Evolutionary conservation across 2,113 vertebrate species (phyloP).

Genomic region (Callionymus lyra): DNA sequence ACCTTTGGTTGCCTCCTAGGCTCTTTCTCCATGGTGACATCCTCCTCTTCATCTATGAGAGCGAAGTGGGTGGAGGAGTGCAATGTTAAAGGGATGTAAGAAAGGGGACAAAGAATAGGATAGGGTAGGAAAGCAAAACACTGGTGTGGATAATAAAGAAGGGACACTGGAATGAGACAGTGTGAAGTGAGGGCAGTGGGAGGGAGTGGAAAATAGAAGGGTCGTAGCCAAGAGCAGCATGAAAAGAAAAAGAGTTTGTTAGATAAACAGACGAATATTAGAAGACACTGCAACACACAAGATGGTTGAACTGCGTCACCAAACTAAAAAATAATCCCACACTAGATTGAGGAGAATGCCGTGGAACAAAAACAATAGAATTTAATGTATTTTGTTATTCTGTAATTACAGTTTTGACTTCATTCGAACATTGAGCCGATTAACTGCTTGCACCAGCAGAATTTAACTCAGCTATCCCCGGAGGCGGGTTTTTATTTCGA

Average conservation of each 20-base stretch:
- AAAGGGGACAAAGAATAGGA: neutral
- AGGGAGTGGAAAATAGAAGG: slow-evolving; percentile 9
- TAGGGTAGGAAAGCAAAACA: slow-evolving; percentile 1
- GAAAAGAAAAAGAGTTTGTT: slow-evolving; percentile 37
- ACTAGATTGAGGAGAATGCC: too few relatives aligned
- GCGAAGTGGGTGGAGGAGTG: slow-evolving; percentile 8
- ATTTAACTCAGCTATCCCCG: too few relatives aligned
- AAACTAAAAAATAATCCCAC: too few relatives aligned
- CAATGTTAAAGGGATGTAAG: neutral
- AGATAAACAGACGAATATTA: slow-evolving; percentile 47
- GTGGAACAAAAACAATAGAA: too few relatives aligned
- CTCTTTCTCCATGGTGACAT: slow-evolving; percentile 40
- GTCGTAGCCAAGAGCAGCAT: slow-evolving; percentile 50
- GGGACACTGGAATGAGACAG: too few relatives aligned
- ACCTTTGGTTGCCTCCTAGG: slow-evolving; percentile 48
- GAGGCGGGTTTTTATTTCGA: too few relatives aligned
- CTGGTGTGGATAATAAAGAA: slow-evolving; percentile 1
- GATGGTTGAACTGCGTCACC: too few relatives aligned
- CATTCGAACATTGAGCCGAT: too few relatives aligned
- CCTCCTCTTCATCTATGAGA: slow-evolving; percentile 52
- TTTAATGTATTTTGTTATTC: too few relatives aligned
- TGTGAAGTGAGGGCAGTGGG: slow-evolving; percentile 5
- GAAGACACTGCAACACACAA: neutral
- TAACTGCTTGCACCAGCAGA: too few relatives aligned
- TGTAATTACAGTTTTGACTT: too few relatives aligned